Conservation (phyloP, 2,888 invertebrate genomes). For the Drosophila austrosaltans region DNA sequence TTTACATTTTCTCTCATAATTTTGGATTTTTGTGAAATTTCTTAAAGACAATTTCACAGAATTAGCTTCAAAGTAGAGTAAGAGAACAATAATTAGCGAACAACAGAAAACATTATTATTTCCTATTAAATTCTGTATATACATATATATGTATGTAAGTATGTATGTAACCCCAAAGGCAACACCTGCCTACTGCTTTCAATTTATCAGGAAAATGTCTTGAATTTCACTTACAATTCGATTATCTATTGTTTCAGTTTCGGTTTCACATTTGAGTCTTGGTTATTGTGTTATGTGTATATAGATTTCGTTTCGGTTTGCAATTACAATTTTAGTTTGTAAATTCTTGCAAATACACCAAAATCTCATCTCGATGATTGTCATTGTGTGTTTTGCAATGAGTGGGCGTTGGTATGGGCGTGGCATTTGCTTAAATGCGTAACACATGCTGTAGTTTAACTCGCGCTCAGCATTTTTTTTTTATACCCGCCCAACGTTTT, state of each 20-base stretch:
- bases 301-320: neutral
- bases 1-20: no score
- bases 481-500: neutral
- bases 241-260: neutral
- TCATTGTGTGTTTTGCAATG: conserved; percentile 10
- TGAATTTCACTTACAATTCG: neutral
- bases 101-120: no score
- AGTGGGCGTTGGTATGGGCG: conserved; percentile 24
- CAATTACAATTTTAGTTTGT: conserved; percentile 4
- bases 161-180: no score
- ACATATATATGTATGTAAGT: no score
- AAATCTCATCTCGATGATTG: conserved; percentile 4
- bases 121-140: no score
- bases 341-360: neutral
- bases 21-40: no score
- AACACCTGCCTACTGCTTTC: no score
- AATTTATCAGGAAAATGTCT: no score
- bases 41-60: no score
- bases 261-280: neutral
- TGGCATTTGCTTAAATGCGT: conserved; percentile 57
- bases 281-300: no score
- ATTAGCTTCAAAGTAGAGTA: no score
- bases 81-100: no score
- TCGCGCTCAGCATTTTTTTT: neutral
- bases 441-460: conserved; percentile 42